A percentile compares a stretch with the other conserved stretches of the same genome.
Conservation (phyloP, 2,888 invertebrate species). For the Petrophora chlorosata region DNA sequence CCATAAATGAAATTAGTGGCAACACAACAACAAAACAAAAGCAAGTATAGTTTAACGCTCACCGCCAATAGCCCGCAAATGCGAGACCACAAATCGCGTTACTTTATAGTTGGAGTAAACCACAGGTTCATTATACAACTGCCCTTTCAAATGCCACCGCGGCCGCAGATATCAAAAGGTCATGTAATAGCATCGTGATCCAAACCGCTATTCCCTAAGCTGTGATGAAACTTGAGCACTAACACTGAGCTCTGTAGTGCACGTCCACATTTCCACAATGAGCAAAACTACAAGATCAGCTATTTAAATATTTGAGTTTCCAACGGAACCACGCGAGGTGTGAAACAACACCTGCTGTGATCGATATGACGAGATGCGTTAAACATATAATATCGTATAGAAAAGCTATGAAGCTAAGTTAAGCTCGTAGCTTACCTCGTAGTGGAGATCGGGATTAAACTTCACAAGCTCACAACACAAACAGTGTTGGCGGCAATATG, state of each 20-base stretch:
- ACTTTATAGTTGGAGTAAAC: constrained; percentile 47
- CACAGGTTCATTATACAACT: constrained; percentile 49
- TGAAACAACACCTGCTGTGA: too few species aligned
- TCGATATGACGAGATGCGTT: too few species aligned
- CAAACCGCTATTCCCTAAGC: constrained; percentile 39
- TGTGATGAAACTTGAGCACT: constrained; percentile 31
- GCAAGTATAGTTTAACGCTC: too few species aligned
- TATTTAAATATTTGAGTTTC: too few species aligned
- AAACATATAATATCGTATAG: too few species aligned
- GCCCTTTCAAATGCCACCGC: constrained; percentile 41
- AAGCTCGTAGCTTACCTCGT: too few species aligned
- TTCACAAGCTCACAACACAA: constrained; percentile 37
- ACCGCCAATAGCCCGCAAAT: constrained; percentile 44
- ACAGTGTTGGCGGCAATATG: constrained; percentile 30
- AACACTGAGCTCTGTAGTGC: constrained; percentile 38
- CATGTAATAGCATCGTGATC: constrained; percentile 47
- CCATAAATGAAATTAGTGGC: constrained; percentile 9
- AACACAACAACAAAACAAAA: too few species aligned
- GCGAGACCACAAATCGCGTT: constrained; percentile 49
- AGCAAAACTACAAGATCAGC: too few species aligned
- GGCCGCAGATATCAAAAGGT: constrained; percentile 49
- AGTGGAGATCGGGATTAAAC: too few species aligned
- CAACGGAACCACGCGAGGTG: too few species aligned
- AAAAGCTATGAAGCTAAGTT: too few species aligned
- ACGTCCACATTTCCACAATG: too few species aligned